These are phyloP conservation scores for Erannis defoliaria DNA, from an alignment of 2,888 invertebrate genomes.

Conservation along the genomic window DNA sequence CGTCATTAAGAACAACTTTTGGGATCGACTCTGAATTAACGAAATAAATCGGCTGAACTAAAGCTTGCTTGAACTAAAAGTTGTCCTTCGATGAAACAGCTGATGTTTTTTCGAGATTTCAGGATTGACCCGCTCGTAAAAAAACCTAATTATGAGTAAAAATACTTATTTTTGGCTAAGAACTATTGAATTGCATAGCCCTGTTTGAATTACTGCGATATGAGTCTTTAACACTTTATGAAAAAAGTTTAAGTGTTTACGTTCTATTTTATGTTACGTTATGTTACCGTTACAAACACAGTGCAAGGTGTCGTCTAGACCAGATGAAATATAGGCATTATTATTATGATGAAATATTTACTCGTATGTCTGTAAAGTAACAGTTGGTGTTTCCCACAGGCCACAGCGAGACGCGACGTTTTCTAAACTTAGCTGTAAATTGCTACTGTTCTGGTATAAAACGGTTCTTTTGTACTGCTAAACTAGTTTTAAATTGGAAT, in stretches of 20 bases:
- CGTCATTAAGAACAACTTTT: too few species aligned
- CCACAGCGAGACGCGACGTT: constrained; percentile 44
- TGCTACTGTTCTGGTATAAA: constrained; percentile 30
- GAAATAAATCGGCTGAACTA: too few species aligned
- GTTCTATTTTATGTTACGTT: constrained; percentile 6
- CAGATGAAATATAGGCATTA: constrained; percentile 51
- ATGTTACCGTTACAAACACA: constrained; percentile 35
- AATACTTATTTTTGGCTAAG: too few species aligned
- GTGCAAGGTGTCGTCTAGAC: constrained; percentile 63
- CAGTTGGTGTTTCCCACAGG: constrained; percentile 69
- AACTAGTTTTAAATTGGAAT: constrained; percentile 6
- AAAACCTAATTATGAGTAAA: too few species aligned
- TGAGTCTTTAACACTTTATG: too few species aligned
- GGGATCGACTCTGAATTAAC: too few species aligned
- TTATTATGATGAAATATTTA: constrained; percentile 46
- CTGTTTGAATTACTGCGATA: too few species aligned
- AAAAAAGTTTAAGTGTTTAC: not conserved
- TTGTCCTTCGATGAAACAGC: too few species aligned
- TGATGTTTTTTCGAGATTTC: too few species aligned
- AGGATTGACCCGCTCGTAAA: too few species aligned
- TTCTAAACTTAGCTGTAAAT: constrained; percentile 48
- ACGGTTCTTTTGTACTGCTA: constrained; percentile 19
- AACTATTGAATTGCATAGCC: too few species aligned
- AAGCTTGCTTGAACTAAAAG: too few species aligned
- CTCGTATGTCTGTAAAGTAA: constrained; percentile 46